These are phyloP conservation scores for Luperina nickerlii DNA, from an alignment of 2,888 invertebrate genomes.

Conservation along the genomic window DNA sequence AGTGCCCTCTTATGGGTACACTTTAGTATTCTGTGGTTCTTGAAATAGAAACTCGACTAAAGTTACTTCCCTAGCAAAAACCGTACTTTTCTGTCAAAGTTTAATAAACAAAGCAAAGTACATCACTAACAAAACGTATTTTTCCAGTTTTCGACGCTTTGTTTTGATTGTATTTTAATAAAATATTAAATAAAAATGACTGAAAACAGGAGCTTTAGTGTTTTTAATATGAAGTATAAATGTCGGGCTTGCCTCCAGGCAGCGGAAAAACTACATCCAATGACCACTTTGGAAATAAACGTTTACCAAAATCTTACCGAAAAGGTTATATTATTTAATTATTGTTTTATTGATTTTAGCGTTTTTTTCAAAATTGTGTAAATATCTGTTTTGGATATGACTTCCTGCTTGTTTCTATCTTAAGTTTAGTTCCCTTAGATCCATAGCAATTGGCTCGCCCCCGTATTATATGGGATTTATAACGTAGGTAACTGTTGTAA, in stretches of 20 bases:
- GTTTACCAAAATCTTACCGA: slow-evolving; percentile 68
- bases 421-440: not conserved
- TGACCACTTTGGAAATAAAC: slow-evolving; percentile 70
- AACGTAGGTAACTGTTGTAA: not conserved
- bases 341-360: slow-evolving; percentile 16
- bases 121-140: slow-evolving; percentile 36
- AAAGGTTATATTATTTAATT: slow-evolving; percentile 66
- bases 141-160: slow-evolving; percentile 13
- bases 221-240: slow-evolving; percentile 49
- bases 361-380: not conserved
- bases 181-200: slow-evolving; percentile 51
- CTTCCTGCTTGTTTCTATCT: not conserved
- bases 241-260: slow-evolving; percentile 75
- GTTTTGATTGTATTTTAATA: slow-evolving; percentile 9
- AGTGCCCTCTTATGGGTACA: too few relatives aligned
- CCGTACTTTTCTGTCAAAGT: slow-evolving; percentile 23
- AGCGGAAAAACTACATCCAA: slow-evolving; percentile 66
- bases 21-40: not conserved
- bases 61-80: slow-evolving; percentile 10
- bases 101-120: slow-evolving; percentile 12
- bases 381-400: not conserved
- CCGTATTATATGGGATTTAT: not conserved
- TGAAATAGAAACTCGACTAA: slow-evolving; percentile 39
- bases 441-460: too few relatives aligned
- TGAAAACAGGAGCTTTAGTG: slow-evolving; percentile 60